Percentiles rank a stretch among this genome's conserved stretches.
These are phyloP conservation scores for Pseudomyrmex flavicornis DNA, from an alignment of 1,140 invertebrate species.

Conservation along the genomic window DNA sequence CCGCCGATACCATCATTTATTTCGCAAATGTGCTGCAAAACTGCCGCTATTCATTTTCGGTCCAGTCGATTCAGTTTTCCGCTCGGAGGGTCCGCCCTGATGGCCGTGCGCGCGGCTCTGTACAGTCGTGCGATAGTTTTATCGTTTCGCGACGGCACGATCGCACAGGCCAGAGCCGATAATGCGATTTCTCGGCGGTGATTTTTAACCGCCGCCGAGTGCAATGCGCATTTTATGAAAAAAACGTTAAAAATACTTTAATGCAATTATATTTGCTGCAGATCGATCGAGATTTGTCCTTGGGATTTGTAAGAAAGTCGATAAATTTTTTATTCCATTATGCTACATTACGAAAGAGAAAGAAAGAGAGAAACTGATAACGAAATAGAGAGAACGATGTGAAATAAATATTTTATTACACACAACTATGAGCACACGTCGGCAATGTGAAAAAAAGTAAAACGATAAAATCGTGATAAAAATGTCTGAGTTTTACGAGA, in stretches of 20 bases:
- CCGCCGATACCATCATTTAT: conserved; percentile 86
- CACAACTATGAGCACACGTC: too few species aligned
- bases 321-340: neutral
- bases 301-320: neutral
- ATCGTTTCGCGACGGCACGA: conserved; percentile 66
- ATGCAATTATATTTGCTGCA: neutral
- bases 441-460: neutral
- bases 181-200: conserved; percentile 75
- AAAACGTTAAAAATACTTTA: neutral
- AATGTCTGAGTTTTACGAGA: conserved; percentile 10
- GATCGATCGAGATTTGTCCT: neutral
- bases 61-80: conserved; percentile 84
- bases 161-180: conserved; percentile 61
- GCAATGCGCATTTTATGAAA: neutral
- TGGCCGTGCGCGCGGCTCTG: conserved; percentile 52
- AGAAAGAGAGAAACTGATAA: too few species aligned
- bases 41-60: conserved; percentile 86
- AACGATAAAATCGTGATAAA: neutral
- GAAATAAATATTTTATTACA: neutral
- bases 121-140: conserved; percentile 65
- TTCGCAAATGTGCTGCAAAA: conserved; percentile 85
- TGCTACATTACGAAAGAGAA: neutral
- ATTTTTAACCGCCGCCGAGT: conserved; percentile 58
- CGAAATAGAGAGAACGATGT: neutral
- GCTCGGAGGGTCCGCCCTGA: conserved; percentile 77